phyloP scores from a whole-genome alignment of 2,888 invertebrate genomes.

The Entomobrya multifasciata region DNA sequence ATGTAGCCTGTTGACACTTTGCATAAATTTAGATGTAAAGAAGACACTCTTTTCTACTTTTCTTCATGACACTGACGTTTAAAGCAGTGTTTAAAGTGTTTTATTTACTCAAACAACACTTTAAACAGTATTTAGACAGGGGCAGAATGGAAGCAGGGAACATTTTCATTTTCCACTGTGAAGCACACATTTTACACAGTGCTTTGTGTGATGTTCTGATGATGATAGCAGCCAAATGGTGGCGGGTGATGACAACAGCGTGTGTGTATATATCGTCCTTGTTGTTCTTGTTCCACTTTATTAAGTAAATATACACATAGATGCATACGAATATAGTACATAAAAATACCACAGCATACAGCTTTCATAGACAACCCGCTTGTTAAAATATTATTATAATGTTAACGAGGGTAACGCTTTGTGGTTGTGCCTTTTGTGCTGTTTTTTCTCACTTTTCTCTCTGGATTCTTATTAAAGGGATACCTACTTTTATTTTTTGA shows the following conservation, averaged over 20 bases:
- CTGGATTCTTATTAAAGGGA: slow-evolving; percentile 19
- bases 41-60: slow-evolving; percentile 53
- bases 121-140: slow-evolving; percentile 39
- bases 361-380: no score
- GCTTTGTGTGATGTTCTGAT: not conserved
- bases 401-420: slow-evolving; percentile 2
- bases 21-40: slow-evolving; percentile 62
- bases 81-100: slow-evolving; percentile 63
- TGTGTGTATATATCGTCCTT: no score
- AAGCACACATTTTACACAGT: not conserved
- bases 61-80: slow-evolving; percentile 66
- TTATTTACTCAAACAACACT: slow-evolving; percentile 65
- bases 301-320: not conserved
- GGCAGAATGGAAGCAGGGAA: not conserved
- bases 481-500: slow-evolving; percentile 2
- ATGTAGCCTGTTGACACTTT: slow-evolving; percentile 71
- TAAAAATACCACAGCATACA: not conserved
- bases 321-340: not conserved
- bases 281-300: not conserved
- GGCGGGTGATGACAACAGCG: not conserved
- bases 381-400: not conserved
- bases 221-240: not conserved
- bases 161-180: slow-evolving; percentile 24
- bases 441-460: not conserved
- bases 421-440: slow-evolving; percentile 16